Evolutionary conservation across 2,888 invertebrate species (phyloP).

Genomic region (Erebia epiphron): DNA sequence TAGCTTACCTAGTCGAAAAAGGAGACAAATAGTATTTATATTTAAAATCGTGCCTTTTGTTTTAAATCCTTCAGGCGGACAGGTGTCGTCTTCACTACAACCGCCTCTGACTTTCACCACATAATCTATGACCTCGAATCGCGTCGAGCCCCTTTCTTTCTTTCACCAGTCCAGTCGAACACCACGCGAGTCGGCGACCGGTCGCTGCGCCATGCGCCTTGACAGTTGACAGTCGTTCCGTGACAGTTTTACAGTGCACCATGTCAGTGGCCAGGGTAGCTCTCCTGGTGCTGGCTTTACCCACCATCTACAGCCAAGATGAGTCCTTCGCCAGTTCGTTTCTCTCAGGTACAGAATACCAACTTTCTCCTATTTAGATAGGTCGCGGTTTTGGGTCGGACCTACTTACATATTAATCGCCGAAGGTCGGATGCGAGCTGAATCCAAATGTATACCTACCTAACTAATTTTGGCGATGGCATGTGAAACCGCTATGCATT

Average conservation of each 20-base stretch:
- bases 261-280: slow-evolving; percentile 59
- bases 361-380: slow-evolving; percentile 33
- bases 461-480: slow-evolving; percentile 40
- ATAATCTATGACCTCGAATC: slow-evolving; percentile 31
- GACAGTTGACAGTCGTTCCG: slow-evolving; percentile 46
- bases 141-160: slow-evolving; percentile 58
- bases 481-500: slow-evolving; percentile 35
- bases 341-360: slow-evolving; percentile 86
- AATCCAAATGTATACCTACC: slow-evolving; percentile 36
- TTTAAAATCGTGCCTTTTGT: background rate
- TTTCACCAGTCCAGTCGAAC: slow-evolving; percentile 56
- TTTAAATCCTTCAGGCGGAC: background rate
- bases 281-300: slow-evolving; percentile 52
- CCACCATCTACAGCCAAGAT: slow-evolving; percentile 79
- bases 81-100: background rate
- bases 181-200: slow-evolving; percentile 57
- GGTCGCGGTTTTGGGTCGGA: slow-evolving; percentile 36
- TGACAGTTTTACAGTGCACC: slow-evolving; percentile 50
- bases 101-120: slow-evolving; percentile 33
- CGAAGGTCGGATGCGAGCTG: slow-evolving; percentile 34
- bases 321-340: slow-evolving; percentile 92
- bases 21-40: too few species aligned
- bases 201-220: slow-evolving; percentile 63
- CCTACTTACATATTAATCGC: slow-evolving; percentile 38
- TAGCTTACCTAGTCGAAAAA: too few species aligned